Conservation (phyloP, 2,113 vertebrate species). For the Bambusicola thoracicus region DNA sequence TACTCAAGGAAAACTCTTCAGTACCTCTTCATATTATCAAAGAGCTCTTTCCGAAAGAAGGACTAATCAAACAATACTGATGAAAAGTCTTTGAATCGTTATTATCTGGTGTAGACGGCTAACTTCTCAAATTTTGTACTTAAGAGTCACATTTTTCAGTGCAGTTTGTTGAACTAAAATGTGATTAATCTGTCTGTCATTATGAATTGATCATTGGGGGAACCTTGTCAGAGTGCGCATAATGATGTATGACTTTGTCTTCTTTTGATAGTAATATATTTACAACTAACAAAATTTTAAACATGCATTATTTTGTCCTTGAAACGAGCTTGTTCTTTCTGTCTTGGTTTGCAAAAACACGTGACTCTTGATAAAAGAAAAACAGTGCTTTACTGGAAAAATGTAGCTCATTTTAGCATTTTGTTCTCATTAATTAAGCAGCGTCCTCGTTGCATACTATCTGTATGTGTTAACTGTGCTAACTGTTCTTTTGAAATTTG, state of each 20-base stretch:
- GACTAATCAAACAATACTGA: neutral
- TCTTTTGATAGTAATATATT: slow-evolving; percentile 43
- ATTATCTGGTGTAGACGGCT: slow-evolving; percentile 36
- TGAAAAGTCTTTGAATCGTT: slow-evolving; percentile 49
- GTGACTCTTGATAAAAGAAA: neutral
- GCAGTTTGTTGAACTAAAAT: slow-evolving; percentile 43
- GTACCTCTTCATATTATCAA: neutral
- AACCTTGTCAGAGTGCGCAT: slow-evolving; percentile 9
- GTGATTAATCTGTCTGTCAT: slow-evolving; percentile 58
- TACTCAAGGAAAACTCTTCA: neutral
- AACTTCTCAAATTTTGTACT: slow-evolving; percentile 41
- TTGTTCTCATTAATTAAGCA: neutral
- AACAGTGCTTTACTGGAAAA: neutral
- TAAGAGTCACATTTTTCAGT: slow-evolving; percentile 39
- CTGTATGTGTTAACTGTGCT: neutral
- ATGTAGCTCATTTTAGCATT: neutral
- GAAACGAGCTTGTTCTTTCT: slow-evolving; percentile 6
- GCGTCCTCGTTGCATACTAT: neutral
- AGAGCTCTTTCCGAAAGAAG: neutral
- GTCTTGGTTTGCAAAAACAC: neutral
- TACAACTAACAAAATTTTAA: slow-evolving; percentile 51
- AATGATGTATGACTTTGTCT: slow-evolving; percentile 43
- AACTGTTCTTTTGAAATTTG: neutral
- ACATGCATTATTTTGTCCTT: slow-evolving; percentile 46
- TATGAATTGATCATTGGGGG: slow-evolving; percentile 37